Evolutionary conservation across 2,113 vertebrate species (phyloP).

Genomic region (Casuarius casuarius): DNA sequence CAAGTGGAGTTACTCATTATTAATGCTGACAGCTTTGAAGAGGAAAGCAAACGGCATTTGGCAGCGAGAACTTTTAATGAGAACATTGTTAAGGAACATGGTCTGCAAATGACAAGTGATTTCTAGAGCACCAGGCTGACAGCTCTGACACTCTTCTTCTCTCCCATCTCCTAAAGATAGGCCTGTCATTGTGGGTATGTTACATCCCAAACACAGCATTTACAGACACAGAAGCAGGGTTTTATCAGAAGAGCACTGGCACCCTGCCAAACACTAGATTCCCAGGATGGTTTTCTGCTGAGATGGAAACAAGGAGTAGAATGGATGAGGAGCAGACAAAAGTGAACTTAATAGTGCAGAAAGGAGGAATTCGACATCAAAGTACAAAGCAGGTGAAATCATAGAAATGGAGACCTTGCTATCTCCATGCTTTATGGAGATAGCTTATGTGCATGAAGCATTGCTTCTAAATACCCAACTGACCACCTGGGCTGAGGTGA

Average conservation of each 20-base stretch:
- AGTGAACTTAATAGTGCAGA: background rate
- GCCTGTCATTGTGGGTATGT: background rate
- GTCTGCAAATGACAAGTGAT: constrained; percentile 5
- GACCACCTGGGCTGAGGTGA: background rate
- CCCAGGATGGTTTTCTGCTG: background rate
- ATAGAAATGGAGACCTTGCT: background rate
- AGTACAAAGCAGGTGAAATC: background rate
- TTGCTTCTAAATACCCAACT: background rate
- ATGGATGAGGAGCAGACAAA: background rate
- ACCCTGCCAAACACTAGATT: background rate
- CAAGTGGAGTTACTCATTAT: background rate
- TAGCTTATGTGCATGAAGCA: background rate
- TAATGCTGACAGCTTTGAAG: constrained; percentile 37
- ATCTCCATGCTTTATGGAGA: background rate
- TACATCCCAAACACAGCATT: background rate
- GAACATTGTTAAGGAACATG: background rate
- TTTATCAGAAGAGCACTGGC: background rate
- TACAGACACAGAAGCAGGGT: background rate
- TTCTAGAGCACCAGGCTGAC: constrained; percentile 20
- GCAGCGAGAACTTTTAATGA: background rate
- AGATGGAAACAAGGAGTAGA: background rate
- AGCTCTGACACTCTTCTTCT: background rate
- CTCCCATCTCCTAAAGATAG: constrained; percentile 7
- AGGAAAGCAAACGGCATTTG: background rate
- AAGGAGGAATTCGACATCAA: background rate